Base-by-base conservation (phyloP, 2,797 vertebrate genomes). In the Basileuterus tristriatus region DNA sequence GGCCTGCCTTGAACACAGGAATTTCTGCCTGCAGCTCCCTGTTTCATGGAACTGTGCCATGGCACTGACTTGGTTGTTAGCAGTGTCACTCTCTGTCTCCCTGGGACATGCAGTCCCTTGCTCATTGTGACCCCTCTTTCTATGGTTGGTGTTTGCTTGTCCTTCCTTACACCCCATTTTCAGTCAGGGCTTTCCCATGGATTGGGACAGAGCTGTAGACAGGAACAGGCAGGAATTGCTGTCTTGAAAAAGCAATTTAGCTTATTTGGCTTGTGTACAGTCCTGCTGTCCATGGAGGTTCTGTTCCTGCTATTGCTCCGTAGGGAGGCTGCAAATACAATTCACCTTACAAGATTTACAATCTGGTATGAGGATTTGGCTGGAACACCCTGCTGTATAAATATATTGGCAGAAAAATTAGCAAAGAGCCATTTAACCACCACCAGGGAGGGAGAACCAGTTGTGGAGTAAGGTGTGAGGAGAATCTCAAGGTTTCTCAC, bases 31-130 rank as follows among this genome's bases (percentile, higher is more conserved):
- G 32, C 43, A 64, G 58, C 27, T 86, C 50, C 44, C 34, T 17
- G 8, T n/a, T 16, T 21, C 16, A 1, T 0, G 0, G 64, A 62
- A 3, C 1, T 0, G 0, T 29, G 65, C 3, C 5, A 3, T n/a
- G 29, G 52, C 12, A 0, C 36, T 29, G 71, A 10, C 12, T 22
- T 0, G 2, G 14, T 20, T 44, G 8, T 69, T 20, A 15, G 3
- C 32, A 12, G 37, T 0, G 1, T 53, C 50, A 11, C 16, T 18
- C 11, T 20, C 16, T 46, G 21, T 49, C 44, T 34, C 63, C 32
- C 11, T 50, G 71, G 72, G 59, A 46, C 4, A 1, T 11, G 4
- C 18, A 69, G 39, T 18, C 32, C 18, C 60, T 77, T n/a, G 56
- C 44, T 34, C 37, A 7, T 52, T 32, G 10, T 44, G 21, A 11